Conservation (phyloP, 1,140 invertebrate genomes). For the Cardiocondyla obscurior region DNA sequence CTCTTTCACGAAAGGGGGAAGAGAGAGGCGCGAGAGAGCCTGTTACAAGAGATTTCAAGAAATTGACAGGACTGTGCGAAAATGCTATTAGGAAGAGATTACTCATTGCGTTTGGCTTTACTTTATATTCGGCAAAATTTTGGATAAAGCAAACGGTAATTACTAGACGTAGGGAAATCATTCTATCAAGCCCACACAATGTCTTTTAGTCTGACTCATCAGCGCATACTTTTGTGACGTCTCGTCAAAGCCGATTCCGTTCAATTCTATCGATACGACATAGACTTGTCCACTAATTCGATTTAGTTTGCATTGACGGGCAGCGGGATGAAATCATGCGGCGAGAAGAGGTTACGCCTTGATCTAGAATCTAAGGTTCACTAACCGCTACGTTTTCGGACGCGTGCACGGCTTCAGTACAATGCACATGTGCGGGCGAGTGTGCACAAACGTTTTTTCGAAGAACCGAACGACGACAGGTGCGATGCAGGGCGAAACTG, state of each 20-base stretch:
- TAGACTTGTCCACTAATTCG: constrained; percentile 62
- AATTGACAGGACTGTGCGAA: constrained; percentile 48
- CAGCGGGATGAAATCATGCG: constrained; percentile 58
- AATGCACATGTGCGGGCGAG: neutral
- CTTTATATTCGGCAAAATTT: neutral
- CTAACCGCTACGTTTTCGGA: constrained; percentile 47
- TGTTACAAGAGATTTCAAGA: constrained; percentile 44
- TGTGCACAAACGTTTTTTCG: neutral
- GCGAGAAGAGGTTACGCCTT: constrained; percentile 41
- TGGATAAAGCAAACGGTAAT: neutral
- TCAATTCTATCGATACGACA: constrained; percentile 37
- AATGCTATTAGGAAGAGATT: constrained; percentile 35
- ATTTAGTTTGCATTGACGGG: constrained; percentile 54
- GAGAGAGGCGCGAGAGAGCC: neutral
- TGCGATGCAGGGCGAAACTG: neutral
- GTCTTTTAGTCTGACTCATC: neutral
- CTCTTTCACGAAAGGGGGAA: constrained; percentile 38
- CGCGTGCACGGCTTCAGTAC: no score
- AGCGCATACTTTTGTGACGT: neutral
- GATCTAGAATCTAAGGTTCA: constrained; percentile 63
- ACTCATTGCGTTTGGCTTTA: neutral
- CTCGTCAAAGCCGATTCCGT: constrained; percentile 58
- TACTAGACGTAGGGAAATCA: neutral
- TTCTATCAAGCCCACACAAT: neutral
- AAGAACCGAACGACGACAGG: constrained; percentile 37